Percentiles rank a stretch among this genome's conserved stretches.
Conservation (phyloP, 2,888 invertebrate genomes). For the Metopia argyrocephala region DNA sequence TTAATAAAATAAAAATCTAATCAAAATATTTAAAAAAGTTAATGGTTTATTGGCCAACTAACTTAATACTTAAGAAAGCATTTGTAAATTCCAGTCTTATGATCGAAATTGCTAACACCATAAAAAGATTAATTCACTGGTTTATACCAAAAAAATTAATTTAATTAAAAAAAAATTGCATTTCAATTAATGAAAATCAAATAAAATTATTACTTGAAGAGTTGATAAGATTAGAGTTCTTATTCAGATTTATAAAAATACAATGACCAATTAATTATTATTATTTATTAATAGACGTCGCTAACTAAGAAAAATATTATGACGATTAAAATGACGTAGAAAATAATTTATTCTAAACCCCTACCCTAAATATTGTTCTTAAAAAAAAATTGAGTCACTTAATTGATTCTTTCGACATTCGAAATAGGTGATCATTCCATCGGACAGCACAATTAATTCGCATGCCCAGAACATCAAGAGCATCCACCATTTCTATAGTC, state of each 20-base stretch:
- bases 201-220: background rate
- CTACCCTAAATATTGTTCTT: no score
- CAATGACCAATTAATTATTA: slow-evolving; percentile 1
- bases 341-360: no score
- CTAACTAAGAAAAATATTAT: no score
- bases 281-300: no score
- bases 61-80: background rate
- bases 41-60: background rate
- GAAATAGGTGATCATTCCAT: no score
- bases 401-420: no score
- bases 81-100: slow-evolving; percentile 24
- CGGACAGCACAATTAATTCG: no score
- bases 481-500: no score
- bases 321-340: no score
- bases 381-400: no score
- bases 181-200: background rate
- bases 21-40: background rate
- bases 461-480: no score
- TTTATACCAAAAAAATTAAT: background rate
- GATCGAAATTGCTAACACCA: background rate
- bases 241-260: background rate
- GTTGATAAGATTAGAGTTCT: slow-evolving; percentile 25
- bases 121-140: background rate
- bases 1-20: background rate
- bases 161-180: slow-evolving; percentile 10